These are phyloP conservation scores for Eupleurogrammus muticus DNA, from an alignment of 2,797 vertebrate species.

Conservation along the genomic window DNA sequence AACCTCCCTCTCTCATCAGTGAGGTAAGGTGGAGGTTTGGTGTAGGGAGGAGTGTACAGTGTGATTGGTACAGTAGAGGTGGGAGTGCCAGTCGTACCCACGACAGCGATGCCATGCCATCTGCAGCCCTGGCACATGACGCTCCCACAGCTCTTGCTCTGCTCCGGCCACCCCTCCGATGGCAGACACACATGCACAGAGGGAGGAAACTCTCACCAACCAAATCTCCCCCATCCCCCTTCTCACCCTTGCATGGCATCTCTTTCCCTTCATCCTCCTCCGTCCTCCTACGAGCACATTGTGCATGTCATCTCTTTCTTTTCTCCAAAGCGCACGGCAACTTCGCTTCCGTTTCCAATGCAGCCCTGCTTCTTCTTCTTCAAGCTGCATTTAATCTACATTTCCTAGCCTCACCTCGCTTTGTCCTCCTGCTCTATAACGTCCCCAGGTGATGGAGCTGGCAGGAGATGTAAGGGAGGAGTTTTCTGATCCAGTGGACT, in stretches of 20 bases:
- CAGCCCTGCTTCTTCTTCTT: slow-evolving; percentile 16
- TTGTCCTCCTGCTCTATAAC: slow-evolving; percentile 25
- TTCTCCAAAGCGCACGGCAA: slow-evolving; percentile 9
- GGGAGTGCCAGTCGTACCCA: slow-evolving; percentile 63
- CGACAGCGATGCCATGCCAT: slow-evolving; percentile 74
- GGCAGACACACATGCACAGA: slow-evolving; percentile 45
- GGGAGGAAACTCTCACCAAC: slow-evolving; percentile 47
- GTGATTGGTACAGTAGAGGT: slow-evolving; percentile 70
- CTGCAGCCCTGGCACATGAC: slow-evolving; percentile 79
- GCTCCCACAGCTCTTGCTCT: slow-evolving; percentile 28
- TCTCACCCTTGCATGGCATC: slow-evolving; percentile 43
- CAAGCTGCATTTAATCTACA: slow-evolving; percentile 34
- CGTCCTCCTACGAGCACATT: slow-evolving; percentile 20
- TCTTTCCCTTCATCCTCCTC: slow-evolving; percentile 20
- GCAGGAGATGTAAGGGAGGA: slow-evolving; percentile 64
- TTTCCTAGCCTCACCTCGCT: slow-evolving; percentile 35
- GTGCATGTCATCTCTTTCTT: slow-evolving; percentile 5
- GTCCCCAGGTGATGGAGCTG: slow-evolving; percentile 60
- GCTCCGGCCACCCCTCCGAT: slow-evolving; percentile 50
- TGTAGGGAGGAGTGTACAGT: slow-evolving; percentile 45
- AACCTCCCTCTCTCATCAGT: slow-evolving; percentile 33
- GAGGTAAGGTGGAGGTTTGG: slow-evolving; percentile 21
- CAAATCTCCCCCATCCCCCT: slow-evolving; percentile 34
- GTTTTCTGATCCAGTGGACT: slow-evolving; percentile 46
- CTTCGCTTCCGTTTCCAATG: slow-evolving; percentile 16